These are phyloP conservation scores for Bombycilla garrulus DNA, from an alignment of 2,113 vertebrate species.

Conservation along the genomic window DNA sequence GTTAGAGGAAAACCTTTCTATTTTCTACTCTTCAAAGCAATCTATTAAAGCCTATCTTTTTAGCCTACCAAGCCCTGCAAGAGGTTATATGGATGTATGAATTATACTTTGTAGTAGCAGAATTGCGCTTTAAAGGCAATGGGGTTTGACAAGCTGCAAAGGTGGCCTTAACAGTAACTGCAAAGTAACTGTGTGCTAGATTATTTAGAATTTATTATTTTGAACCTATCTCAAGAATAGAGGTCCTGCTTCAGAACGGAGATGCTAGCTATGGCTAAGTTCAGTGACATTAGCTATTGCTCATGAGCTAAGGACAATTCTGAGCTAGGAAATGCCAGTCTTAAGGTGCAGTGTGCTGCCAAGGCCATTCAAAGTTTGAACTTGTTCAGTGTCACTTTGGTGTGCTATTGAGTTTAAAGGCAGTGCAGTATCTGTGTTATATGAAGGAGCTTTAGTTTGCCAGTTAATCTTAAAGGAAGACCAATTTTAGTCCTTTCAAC, in stretches of 20 bases:
- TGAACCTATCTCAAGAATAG: neutral
- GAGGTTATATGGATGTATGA: neutral
- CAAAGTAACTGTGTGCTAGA: neutral
- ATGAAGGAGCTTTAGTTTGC: slow-evolving; percentile 39
- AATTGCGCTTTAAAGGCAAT: slow-evolving; percentile 11
- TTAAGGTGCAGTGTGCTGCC: neutral
- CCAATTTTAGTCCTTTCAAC: slow-evolving; percentile 67
- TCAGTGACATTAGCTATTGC: neutral
- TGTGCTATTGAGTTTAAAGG: slow-evolving; percentile 4
- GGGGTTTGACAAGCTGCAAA: slow-evolving; percentile 20
- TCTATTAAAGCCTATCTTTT: slow-evolving; percentile 15
- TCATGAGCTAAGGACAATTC: neutral
- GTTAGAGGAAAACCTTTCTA: neutral
- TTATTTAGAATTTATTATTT: slow-evolving; percentile 34
- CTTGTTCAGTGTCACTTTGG: slow-evolving; percentile 27
- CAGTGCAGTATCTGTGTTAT: slow-evolving; percentile 44
- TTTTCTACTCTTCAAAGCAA: slow-evolving; percentile 3
- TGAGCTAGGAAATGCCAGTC: neutral
- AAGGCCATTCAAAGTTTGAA: slow-evolving; percentile 52
- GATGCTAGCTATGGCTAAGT: neutral
- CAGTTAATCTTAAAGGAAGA: slow-evolving; percentile 69
- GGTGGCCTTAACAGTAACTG: neutral
- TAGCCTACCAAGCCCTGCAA: neutral
- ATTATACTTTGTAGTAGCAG: neutral
- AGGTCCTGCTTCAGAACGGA: neutral